Base-by-base conservation (phyloP, 2,797 vertebrate genomes). In the Acipenser ruthenus region DNA sequence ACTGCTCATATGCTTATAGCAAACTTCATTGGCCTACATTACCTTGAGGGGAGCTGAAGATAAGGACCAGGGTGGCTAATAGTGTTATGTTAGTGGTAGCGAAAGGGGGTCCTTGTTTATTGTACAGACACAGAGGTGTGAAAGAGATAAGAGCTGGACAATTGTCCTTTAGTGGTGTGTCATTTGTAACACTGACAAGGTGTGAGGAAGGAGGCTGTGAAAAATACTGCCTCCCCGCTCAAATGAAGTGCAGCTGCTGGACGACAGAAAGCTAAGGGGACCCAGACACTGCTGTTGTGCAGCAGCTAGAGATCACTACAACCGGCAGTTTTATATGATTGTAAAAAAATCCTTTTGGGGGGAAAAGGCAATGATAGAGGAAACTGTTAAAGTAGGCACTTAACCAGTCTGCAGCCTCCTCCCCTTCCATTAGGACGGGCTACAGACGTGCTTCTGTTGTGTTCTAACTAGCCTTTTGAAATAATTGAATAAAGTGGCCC, bases 401-500 rank as follows among this genome's bases (percentile, higher is more conserved):
- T 75, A 76, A 74, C 69, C 69, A 71, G 53, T 50, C 67, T 59
- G 37, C 67, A 59, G 59, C 58, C 49, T 37, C 50, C 13, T 23
- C 68, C 18, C 62, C 66, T 60, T 50, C 49, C 15, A 65, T 68
- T 64, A 69, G 49, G 62, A 72, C 67, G 63, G 63, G 67, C 65
- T 66, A 71, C 59, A 10, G 52, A 11, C n/a, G 15, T 3, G 53
- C 67, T 63, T 67, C 72, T 67, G 64, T 68, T 70, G 56, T 72
- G 67, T 68, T 51, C 71, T 71, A 68, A 76, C 73, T 73, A 69
- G 69, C 68, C 73, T 74, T 74, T 78, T 71, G 73, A 73, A 71
- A 74, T 79, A 76, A 79, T 76, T 74, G 69, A 77, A 77, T 74
- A 75, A 63, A 65, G 66, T 70, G 71, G 72, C 66, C 68, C 65